These are phyloP conservation scores for Pseudomyrmex concolor DNA, from an alignment of 1,140 invertebrate genomes.

Conservation along the genomic window DNA sequence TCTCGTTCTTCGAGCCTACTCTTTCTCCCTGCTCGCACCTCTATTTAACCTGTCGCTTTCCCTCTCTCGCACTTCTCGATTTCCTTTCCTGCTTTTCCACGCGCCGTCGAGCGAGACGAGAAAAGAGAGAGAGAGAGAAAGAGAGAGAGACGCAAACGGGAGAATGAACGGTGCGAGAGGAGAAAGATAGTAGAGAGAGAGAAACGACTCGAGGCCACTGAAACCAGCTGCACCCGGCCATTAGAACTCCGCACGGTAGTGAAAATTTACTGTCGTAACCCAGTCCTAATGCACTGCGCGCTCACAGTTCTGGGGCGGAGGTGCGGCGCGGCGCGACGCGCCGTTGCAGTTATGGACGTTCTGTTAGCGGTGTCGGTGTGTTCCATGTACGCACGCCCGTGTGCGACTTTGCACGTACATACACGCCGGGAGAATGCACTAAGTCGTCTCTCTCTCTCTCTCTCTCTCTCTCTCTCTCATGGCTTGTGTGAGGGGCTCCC, in stretches of 20 bases:
- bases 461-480: no score
- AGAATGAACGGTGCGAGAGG: constrained; percentile 1
- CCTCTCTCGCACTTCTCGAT: neutral
- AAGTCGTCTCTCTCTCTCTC: constrained; percentile 15
- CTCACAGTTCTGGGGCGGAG: constrained; percentile 44
- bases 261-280: constrained; percentile 86
- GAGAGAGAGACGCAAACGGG: constrained; percentile 1
- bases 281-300: constrained; percentile 83
- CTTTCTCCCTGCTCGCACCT: neutral
- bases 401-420: neutral
- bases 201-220: constrained; percentile 80
- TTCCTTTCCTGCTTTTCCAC: constrained; percentile 24
- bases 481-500: constrained; percentile 67
- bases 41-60: neutral
- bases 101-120: constrained; percentile 7
- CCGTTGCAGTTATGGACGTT: constrained; percentile 81
- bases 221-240: constrained; percentile 84
- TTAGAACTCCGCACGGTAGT: constrained; percentile 85
- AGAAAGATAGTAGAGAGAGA: constrained; percentile 62
- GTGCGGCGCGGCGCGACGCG: constrained; percentile 58
- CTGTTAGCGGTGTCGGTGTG: constrained; percentile 66
- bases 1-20: no score
- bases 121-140: constrained; percentile 32
- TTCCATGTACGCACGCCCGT: constrained; percentile 1
- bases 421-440: neutral